Evolutionary conservation across 2,888 invertebrate species (phyloP), one percentile per base, ranked within the genome.

Genomic region (Ephialtes manifestator): DNA sequence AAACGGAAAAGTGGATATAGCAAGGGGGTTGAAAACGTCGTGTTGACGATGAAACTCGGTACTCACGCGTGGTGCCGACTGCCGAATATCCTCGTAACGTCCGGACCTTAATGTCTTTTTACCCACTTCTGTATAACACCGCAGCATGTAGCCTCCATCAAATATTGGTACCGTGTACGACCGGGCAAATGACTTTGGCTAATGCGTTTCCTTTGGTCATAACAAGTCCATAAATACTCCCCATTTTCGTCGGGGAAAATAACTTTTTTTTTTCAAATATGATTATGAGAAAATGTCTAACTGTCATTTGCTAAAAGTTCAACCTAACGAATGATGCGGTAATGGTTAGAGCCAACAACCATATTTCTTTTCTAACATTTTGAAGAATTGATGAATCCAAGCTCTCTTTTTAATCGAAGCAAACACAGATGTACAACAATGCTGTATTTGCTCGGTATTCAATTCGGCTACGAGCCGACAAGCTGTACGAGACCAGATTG

Each of bases 71-170:
- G 2, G 20, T 24, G 20, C 55, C 15, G 48, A 18, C 31, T n/a
- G 28, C 18, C 13, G 18, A 48, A 31, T 63, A 46, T 63, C 60
- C 43, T 60, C 48, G 48, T 63, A 75, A 63, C 46, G 55, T 71
- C 39, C 68, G 58, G 48, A 67, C 63, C 68, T 75, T 76, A 48
- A 71, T 71, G 67, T 80, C 53, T 63, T 63, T 63, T 55, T 58
- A 18, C 46, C 20, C 58, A 39, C 46, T 76, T 53, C 53, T 39
- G 18, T 15, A 18, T 55, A 35, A 31, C n/a, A 63, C 10, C 39
- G 39, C 39, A 39, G 18, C 65, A 18, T 39, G 65, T 35, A 39
- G 4, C 20, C 65, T 39, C 65, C 20, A 65, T 43, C 39, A 18
- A 20, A 39, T 39, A 39, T 39, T 18, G n/a, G 11, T 65, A 39